Base-by-base conservation (phyloP, 2,113 vertebrate species). In the Silurus glanis region DNA sequence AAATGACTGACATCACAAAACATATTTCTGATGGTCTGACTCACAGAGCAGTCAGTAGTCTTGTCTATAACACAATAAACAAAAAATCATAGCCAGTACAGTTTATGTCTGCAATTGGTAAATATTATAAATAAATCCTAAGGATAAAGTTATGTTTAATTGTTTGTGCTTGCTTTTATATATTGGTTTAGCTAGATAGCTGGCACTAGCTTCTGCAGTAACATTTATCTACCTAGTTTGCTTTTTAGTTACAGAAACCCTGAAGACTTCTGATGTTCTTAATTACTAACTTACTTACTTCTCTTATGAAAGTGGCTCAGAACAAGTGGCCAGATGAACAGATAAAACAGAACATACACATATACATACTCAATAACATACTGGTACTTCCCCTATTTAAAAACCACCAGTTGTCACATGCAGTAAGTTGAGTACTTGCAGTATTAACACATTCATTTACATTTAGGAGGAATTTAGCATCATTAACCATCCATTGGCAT, bases 321-420 rank as follows among this genome's bases (percentile, higher is more conserved):
- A 75, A 23, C 4, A 49, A 0, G 9, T 37, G 72, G 21, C 4
- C 47, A 51, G 9, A 75, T 10, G 3, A 74, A 74, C 17, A 74
- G 71, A 49, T 75, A 51, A 75, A 51, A 49, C 45, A 51, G 19
- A 51, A 75, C 21, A 37, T 28, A 45, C 10, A 45, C 21, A 21
- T 3, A 59, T 21, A 55, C 9, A 78, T 55, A 37, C 25, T 56
- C 25, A 80, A 45, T 80, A 59, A 37, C 25, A 59, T 10, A 45
- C 17, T 28, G 45, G 78, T 61, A 80, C 78, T 80, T 61, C 56
- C 74, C 56, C 14, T 80, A 45, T 80, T 80, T 23, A 59, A 80
- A 59, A 37, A 55, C 5, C 56, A 37, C 16, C n/a, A 59, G 16
- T 56, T 17, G 13, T 53, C 2, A 58, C 53, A 37, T 37, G 76